Evolutionary conservation across 2,113 vertebrate species (phyloP), one percentile per base, ranked within the genome.

Genomic region (Piaya cayana): DNA sequence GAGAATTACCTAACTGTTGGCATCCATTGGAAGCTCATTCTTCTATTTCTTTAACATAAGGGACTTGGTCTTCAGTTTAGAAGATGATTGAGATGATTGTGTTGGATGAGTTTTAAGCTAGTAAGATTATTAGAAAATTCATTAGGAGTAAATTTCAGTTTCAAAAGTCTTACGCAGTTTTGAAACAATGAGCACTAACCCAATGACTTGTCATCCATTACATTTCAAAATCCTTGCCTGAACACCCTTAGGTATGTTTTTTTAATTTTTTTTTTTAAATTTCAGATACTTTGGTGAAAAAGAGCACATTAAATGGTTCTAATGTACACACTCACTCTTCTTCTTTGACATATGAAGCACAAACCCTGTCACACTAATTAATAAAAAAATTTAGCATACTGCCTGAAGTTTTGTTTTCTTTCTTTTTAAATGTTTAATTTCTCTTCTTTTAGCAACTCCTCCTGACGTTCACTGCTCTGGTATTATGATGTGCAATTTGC

Each of bases 251-350:
- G 62, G 26, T 78, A 60, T 88, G 39, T 34, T 11, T 60, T 82
- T 75, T 36, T 90, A 59, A 37, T 11, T 60, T 82, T 75, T 36
- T 90, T 63, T 77, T 53, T 47, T 11, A n/a, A n/a, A 64, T 91
- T 80, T 74, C 75, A 90, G 55, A 37, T 74, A 59, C 25, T 92
- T 82, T 50, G 19, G 32, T 76, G 70, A 90, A 72, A n/a, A 88
- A 91, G 21, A 82, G 49, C 53, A 86, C n/a, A 58, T 22, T 64
- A 87, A 88, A 83, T 79, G 49, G 21, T 22, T 85, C 8, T 79
- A 74, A 23, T 82, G 49, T 80, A 80, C 26, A 74, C 37, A 74
- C n/a, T n/a, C n/a, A n/a, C 88, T 94, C 91, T 85, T 95, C 89
- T 92, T 81, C 55, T 88, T 70, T 96, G 91, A 88, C 87, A 32